A percentile compares a stretch with the other conserved stretches of the same genome.
phyloP scores from a whole-genome alignment of 1,140 invertebrate genomes.

The Eumeta japonica region DNA sequence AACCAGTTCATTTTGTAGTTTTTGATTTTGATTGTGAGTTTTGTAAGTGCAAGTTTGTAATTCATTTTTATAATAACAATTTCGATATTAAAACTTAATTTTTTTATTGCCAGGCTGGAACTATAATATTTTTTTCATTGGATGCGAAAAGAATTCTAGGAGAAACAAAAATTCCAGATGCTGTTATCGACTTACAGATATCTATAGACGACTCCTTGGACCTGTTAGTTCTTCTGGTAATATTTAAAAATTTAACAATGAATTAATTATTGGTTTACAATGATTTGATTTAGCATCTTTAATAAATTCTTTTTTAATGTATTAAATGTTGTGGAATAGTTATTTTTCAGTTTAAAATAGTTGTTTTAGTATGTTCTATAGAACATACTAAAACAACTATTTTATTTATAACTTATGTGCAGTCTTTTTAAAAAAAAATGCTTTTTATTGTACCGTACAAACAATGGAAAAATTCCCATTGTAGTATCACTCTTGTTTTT shows the following conservation, averaged over 20 bases:
- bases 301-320: neutral
- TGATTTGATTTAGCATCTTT: no score
- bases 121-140: constrained; percentile 39
- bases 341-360: neutral
- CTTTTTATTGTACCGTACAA: no score
- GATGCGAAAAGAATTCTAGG: constrained; percentile 37
- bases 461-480: no score
- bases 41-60: no score
- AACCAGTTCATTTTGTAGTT: neutral
- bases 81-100: neutral
- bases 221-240: constrained; percentile 38
- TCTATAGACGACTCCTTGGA: constrained; percentile 50
- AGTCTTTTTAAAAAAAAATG: neutral
- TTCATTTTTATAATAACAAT: neutral
- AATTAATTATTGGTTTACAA: no score
- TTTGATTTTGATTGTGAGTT: constrained; percentile 1
- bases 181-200: constrained; percentile 42
- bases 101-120: constrained; percentile 27
- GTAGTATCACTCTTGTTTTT: no score
- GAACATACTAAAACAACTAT: neutral
- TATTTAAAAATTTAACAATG: constrained; percentile 10
- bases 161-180: constrained; percentile 35
- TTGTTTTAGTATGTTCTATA: neutral
- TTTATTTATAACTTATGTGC: neutral
- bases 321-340: neutral